These are phyloP conservation scores for Melanotaenia maccullochi DNA, from an alignment of 2,797 vertebrate species.

Conservation along the genomic window DNA sequence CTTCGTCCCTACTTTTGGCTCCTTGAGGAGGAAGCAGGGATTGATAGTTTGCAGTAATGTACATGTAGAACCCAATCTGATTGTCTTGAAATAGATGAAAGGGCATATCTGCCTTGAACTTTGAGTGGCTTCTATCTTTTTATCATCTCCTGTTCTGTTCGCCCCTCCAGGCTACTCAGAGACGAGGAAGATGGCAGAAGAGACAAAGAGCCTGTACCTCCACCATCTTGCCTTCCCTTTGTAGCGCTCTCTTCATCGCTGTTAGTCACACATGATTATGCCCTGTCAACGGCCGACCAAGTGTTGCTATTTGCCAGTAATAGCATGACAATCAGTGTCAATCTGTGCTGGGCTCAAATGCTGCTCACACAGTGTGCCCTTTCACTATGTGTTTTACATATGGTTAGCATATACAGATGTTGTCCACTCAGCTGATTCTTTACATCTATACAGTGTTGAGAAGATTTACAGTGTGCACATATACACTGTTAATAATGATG, in stretches of 20 bases:
- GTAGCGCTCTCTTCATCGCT: conserved; percentile 74
- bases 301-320: conserved; percentile 85
- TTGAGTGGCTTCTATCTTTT: conserved; percentile 83
- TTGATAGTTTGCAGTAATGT: conserved; percentile 76
- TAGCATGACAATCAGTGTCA: conserved; percentile 83
- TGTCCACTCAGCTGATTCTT: conserved; percentile 20
- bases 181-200: conserved; percentile 69
- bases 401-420: conserved; percentile 65
- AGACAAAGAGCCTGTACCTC: conserved; percentile 77
- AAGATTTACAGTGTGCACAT: conserved; percentile 22
- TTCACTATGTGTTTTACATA: conserved; percentile 73
- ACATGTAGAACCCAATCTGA: conserved; percentile 77
- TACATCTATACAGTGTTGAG: conserved; percentile 26
- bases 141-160: conserved; percentile 70
- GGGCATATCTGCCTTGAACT: conserved; percentile 80
- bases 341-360: conserved; percentile 67
- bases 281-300: conserved; percentile 75
- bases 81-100: conserved; percentile 86
- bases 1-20: conserved; percentile 37
- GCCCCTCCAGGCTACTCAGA: conserved; percentile 71
- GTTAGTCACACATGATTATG: conserved; percentile 84
- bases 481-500: conserved; percentile 36
- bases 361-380: conserved; percentile 62
- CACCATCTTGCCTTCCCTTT: conserved; percentile 71
- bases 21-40: conserved; percentile 42